Conservation (phyloP, 2,113 vertebrate species). For the Jaculus jaculus region DNA sequence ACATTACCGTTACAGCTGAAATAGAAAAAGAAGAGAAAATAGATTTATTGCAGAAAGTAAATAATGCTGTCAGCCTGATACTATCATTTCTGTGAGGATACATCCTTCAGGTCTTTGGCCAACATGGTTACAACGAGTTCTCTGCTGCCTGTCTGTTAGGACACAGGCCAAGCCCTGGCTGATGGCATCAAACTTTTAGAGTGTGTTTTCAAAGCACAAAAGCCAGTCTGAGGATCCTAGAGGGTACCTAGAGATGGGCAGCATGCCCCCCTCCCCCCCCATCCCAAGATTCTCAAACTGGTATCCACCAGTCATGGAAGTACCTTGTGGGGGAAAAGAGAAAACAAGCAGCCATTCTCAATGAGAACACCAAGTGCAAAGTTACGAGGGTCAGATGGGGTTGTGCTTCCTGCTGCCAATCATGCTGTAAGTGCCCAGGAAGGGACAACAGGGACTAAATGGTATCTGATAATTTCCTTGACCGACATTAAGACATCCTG, state of each 20-base stretch:
- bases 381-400: background rate
- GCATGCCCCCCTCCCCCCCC: background rate
- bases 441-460: background rate
- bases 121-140: slow-evolving; percentile 31
- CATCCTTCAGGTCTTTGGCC: slow-evolving; percentile 23
- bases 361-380: background rate
- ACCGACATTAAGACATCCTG: background rate
- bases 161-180: background rate
- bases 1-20: slow-evolving; percentile 61
- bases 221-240: background rate
- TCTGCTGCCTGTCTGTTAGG: background rate
- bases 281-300: background rate
- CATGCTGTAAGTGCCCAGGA: background rate
- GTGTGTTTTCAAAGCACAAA: background rate
- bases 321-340: background rate
- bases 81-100: slow-evolving; percentile 43
- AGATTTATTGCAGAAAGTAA: slow-evolving; percentile 48
- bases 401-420: background rate
- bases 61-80: slow-evolving; percentile 24
- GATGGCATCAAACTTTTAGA: background rate
- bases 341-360: background rate
- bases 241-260: background rate
- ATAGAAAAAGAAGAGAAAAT: slow-evolving; percentile 54
- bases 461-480: background rate
- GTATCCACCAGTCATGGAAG: background rate